These are phyloP conservation scores for Drosophila tanythrix DNA, from an alignment of 2,888 invertebrate species.

Conservation along the genomic window DNA sequence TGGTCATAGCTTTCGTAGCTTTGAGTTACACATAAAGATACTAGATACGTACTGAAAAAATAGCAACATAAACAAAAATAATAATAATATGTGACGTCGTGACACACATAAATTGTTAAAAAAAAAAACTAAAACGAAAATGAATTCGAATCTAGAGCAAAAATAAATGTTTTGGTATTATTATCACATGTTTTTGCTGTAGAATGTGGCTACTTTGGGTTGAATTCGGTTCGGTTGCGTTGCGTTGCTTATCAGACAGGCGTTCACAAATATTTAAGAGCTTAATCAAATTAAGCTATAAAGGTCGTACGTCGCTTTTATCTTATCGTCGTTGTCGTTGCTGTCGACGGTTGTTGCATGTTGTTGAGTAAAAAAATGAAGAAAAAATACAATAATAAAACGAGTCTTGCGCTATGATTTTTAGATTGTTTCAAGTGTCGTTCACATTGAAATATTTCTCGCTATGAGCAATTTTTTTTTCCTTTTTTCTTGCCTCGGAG, in stretches of 20 bases:
- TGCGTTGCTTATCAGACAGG: conserved; percentile 59
- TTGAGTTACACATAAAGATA: conserved; percentile 7
- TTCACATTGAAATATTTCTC: conserved; percentile 52
- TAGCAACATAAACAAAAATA: conserved; percentile 12
- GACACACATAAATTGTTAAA: conserved; percentile 33
- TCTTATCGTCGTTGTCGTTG: conserved; percentile 60
- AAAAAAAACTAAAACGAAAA: background rate
- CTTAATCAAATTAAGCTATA: conserved; percentile 81
- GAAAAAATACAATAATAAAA: conserved; percentile 10
- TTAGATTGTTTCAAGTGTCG: conserved; percentile 54
- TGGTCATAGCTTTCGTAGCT: conserved; percentile 4
- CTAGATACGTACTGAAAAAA: conserved; percentile 4
- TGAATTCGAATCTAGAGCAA: conserved; percentile 33
- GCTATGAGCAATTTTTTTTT: background rate
- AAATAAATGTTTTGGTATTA: conserved; percentile 48
- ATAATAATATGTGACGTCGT: conserved; percentile 19
- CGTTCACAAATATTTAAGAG: conserved; percentile 75
- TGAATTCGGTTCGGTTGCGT: conserved; percentile 22
- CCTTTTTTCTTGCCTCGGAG: conserved; percentile 13
- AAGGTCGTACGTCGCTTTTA: conserved; percentile 79
- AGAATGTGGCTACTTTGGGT: conserved; percentile 26
- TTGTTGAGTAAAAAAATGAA: conserved; percentile 30
- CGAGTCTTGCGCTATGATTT: conserved; percentile 45
- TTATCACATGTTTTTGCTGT: conserved; percentile 47
- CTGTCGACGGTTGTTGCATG: conserved; percentile 23